phyloP scores from a whole-genome alignment of 2,888 invertebrate genomes.

The Camponotus fellah region DNA sequence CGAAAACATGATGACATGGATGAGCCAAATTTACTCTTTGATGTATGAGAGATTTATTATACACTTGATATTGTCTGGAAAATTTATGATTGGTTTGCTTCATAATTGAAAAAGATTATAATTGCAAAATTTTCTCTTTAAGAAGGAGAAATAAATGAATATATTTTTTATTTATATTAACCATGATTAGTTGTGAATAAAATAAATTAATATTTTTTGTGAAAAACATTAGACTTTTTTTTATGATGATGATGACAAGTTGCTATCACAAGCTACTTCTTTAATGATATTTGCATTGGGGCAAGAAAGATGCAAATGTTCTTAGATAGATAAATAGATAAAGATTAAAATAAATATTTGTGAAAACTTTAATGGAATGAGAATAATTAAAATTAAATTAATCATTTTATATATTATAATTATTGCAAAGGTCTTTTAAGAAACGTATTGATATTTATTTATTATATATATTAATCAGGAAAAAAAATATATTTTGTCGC shows the following conservation, averaged over 20 bases:
- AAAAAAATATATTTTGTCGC: background rate
- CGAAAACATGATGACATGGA: background rate
- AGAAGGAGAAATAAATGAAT: background rate
- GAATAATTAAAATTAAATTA: background rate
- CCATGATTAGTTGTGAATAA: background rate
- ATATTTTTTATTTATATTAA: slow-evolving; percentile 20
- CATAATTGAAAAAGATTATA: background rate
- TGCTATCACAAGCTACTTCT: slow-evolving; percentile 59
- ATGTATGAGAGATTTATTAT: background rate
- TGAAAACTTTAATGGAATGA: background rate
- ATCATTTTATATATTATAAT: background rate
- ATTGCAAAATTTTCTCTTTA: background rate
- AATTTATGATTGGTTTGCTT: background rate
- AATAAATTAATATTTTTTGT: slow-evolving; percentile 43
- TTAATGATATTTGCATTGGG: too few species aligned
- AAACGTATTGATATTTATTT: background rate
- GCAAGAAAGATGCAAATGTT: too few species aligned
- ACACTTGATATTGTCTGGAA: background rate
- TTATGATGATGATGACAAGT: slow-evolving; percentile 61
- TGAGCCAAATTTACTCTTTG: slow-evolving; percentile 24
- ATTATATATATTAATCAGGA: background rate
- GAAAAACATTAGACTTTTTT: slow-evolving; percentile 70
- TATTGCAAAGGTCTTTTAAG: background rate
- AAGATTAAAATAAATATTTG: background rate
- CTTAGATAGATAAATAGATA: too few species aligned